Percentiles rank a stretch among this genome's conserved stretches.
These are phyloP conservation scores for Cecidostiba fungosa DNA, from an alignment of 2,888 invertebrate genomes.

Conservation along the genomic window DNA sequence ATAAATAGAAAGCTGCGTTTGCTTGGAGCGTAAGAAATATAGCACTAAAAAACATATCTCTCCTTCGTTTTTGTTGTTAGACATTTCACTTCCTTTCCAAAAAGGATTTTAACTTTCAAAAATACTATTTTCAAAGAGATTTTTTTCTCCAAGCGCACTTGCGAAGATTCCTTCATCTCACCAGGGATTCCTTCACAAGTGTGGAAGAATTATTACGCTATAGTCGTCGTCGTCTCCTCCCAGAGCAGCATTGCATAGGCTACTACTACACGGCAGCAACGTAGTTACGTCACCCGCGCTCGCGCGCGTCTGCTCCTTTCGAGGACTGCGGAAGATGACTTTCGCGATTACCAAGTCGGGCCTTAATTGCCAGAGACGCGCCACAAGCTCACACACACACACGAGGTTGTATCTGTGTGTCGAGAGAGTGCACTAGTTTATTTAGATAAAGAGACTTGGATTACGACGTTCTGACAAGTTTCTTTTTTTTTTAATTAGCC, in stretches of 20 bases:
- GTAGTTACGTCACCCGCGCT: slow-evolving; percentile 44
- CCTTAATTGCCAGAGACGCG: slow-evolving; percentile 22
- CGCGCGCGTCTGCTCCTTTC: slow-evolving; percentile 31
- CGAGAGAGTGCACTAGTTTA: slow-evolving; percentile 3
- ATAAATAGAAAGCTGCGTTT: slow-evolving; percentile 20
- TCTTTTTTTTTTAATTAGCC: background rate
- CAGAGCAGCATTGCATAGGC: background rate
- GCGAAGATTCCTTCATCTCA: background rate
- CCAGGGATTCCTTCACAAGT: background rate
- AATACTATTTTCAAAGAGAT: no score
- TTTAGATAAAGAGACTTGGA: background rate
- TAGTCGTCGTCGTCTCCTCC: slow-evolving; percentile 9
- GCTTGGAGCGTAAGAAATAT: background rate
- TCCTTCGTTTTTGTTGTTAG: slow-evolving; percentile 12
- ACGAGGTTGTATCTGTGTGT: background rate
- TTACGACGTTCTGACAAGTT: background rate
- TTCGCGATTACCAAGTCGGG: slow-evolving; percentile 40
- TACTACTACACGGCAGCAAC: background rate
- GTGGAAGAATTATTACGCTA: slow-evolving; percentile 3
- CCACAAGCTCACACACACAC: background rate
- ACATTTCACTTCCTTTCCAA: slow-evolving; percentile 1
- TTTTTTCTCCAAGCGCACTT: background rate
- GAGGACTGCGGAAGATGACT: slow-evolving; percentile 51
- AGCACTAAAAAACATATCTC: background rate
- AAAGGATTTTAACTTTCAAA: background rate